These are phyloP conservation scores for Scalopus aquaticus DNA, from an alignment of 2,113 vertebrate species.

Conservation along the genomic window DNA sequence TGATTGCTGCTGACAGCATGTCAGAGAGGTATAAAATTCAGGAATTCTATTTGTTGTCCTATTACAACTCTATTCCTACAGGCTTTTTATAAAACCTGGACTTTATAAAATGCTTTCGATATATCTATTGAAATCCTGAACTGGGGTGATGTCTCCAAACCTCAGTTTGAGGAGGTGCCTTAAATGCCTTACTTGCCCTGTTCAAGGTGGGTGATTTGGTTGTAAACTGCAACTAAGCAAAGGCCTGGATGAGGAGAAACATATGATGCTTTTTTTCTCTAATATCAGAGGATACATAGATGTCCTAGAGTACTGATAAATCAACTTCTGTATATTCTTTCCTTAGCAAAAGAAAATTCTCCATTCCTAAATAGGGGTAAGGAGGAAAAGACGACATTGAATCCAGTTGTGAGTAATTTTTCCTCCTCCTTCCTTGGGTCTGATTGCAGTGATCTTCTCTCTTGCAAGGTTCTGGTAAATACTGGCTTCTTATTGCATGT, in stretches of 20 bases:
- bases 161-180: not conserved
- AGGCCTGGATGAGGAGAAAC: not conserved
- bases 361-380: not conserved
- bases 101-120: not conserved
- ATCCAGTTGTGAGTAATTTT: conserved; percentile 62
- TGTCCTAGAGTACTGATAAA: not conserved
- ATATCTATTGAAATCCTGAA: not conserved
- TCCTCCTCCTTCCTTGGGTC: not conserved
- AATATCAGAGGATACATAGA: not conserved
- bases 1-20: not conserved
- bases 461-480: conserved; percentile 59
- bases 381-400: not conserved
- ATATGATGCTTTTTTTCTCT: not conserved
- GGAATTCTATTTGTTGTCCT: not conserved
- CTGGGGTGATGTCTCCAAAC: not conserved
- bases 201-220: not conserved
- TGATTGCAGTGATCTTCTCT: conserved; percentile 73
- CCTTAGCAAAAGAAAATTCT: conserved; percentile 43
- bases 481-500: conserved; percentile 59
- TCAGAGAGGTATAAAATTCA: not conserved
- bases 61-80: not conserved
- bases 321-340: conserved; percentile 29
- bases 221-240: not conserved
- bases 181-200: not conserved
- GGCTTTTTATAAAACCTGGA: not conserved